Evolutionary conservation across 2,113 vertebrate genomes (phyloP).

Genomic region (Sinocyclocheilus rhinocerous): DNA sequence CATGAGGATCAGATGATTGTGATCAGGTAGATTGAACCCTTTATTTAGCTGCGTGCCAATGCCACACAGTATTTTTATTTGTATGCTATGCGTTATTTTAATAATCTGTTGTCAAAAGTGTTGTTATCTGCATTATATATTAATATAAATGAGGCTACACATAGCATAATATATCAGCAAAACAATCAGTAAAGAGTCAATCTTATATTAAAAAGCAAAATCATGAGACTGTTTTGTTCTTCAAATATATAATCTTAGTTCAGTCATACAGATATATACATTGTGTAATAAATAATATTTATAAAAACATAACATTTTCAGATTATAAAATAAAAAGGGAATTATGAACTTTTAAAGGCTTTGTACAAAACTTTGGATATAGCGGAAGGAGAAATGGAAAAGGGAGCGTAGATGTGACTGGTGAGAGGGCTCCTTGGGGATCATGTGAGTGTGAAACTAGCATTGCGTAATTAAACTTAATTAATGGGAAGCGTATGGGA

Average conservation of each 20-base stretch:
- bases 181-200: background rate
- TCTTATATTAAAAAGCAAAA: conserved; percentile 55
- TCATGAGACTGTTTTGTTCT: conserved; percentile 81
- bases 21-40: conserved; percentile 46
- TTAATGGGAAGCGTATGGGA: conserved; percentile 67
- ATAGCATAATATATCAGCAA: background rate
- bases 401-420: conserved; percentile 57
- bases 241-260: conserved; percentile 99
- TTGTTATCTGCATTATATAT: conserved; percentile 27
- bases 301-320: conserved; percentile 99
- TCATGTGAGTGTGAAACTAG: conserved; percentile 58
- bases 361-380: conserved; percentile 99
- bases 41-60: conserved; percentile 54
- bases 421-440: conserved; percentile 50
- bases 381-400: conserved; percentile 74
- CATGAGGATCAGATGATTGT: conserved; percentile 39
- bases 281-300: conserved; percentile 99
- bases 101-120: conserved; percentile 19
- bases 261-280: conserved; percentile 99
- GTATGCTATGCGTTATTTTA: background rate
- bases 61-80: conserved; percentile 25
- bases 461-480: conserved; percentile 66
- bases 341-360: conserved; percentile 91
- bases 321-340: conserved; percentile 99
- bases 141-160: background rate